Evolutionary conservation across 2,113 vertebrate species (phyloP).

Genomic region (Tiliqua scincoides): DNA sequence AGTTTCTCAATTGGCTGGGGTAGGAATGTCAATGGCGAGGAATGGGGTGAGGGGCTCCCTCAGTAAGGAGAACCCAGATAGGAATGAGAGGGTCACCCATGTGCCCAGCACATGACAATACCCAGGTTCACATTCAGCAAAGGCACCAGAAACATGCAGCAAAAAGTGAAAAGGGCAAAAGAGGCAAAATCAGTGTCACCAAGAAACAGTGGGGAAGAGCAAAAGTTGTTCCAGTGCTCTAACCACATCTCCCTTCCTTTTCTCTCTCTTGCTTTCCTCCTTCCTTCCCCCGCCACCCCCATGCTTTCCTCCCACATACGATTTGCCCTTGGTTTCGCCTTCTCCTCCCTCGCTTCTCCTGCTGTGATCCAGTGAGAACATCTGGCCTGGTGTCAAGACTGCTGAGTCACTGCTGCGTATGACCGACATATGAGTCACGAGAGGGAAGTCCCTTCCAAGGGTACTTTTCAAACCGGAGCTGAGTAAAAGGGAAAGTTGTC

Average conservation of each 20-base stretch:
- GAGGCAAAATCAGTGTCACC: neutral
- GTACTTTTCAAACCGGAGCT: slow-evolving; percentile 60
- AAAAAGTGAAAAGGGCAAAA: neutral
- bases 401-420: slow-evolving; percentile 60
- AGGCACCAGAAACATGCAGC: neutral
- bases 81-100: neutral
- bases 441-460: slow-evolving; percentile 27
- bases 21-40: neutral
- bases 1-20: neutral
- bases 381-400: slow-evolving; percentile 8
- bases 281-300: neutral
- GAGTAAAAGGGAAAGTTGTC: slow-evolving; percentile 62
- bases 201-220: neutral
- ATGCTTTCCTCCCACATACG: neutral
- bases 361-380: slow-evolving; percentile 8
- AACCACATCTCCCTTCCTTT: neutral
- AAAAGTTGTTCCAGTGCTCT: neutral
- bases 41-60: neutral
- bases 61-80: neutral
- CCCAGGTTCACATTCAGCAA: neutral
- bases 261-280: neutral
- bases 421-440: slow-evolving; percentile 66
- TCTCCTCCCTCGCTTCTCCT: neutral
- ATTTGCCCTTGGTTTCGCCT: neutral
- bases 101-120: neutral